Percentiles rank a stretch among this genome's conserved stretches.
Conservation (phyloP, 2,797 vertebrate genomes). For the Salarias fasciatus region DNA sequence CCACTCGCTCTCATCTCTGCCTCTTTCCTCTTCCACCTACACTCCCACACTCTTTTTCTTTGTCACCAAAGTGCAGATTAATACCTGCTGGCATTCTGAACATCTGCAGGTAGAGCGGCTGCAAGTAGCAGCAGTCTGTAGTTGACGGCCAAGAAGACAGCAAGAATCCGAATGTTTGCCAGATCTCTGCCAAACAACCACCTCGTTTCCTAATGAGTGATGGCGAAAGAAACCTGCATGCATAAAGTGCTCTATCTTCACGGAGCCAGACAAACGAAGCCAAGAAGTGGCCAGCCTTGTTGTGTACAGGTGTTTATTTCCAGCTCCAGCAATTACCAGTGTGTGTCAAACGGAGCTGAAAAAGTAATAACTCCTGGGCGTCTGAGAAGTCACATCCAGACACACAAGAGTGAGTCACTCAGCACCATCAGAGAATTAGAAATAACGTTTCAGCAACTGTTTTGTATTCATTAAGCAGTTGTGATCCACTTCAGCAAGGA, state of each 20-base stretch:
- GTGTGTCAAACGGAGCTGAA: conserved; percentile 60
- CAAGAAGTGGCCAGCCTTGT: conserved; percentile 47
- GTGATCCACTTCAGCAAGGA: too few relatives aligned
- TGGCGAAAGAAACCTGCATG: conserved; percentile 48
- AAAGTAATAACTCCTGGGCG: conserved; percentile 46
- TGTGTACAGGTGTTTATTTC: conserved; percentile 20
- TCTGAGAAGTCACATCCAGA: conserved; percentile 10
- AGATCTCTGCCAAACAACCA: conserved; percentile 35
- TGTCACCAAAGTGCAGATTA: conserved; percentile 57
- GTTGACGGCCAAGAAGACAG: conserved; percentile 30
- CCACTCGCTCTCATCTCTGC: conserved; percentile 63
- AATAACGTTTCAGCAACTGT: neutral
- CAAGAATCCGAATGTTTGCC: conserved; percentile 36
- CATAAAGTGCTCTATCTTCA: conserved; percentile 54
- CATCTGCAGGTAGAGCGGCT: conserved; percentile 36
- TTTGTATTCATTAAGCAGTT: too few relatives aligned
- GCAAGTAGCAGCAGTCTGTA: conserved; percentile 31
- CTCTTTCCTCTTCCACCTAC: conserved; percentile 69
- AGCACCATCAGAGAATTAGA: conserved; percentile 26
- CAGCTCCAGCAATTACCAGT: conserved; percentile 54
- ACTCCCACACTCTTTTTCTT: conserved; percentile 58
- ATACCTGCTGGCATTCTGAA: conserved; percentile 49
- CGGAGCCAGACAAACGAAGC: conserved; percentile 50
- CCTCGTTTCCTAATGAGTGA: conserved; percentile 50
- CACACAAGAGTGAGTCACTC: conserved; percentile 18